These are phyloP conservation scores for Hyles vespertilio DNA, from an alignment of 1,140 invertebrate species.

Conservation along the genomic window DNA sequence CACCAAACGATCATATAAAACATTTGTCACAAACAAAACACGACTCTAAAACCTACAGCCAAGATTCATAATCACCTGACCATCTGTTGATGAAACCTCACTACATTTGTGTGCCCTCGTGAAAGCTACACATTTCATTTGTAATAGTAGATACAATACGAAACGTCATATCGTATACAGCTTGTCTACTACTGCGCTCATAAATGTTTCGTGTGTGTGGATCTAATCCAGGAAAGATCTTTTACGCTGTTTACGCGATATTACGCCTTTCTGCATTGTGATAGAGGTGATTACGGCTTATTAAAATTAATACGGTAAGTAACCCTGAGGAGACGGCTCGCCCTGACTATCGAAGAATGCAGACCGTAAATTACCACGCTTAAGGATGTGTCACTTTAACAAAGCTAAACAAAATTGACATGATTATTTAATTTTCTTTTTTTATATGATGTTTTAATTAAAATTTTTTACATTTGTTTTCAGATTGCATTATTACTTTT, in stretches of 20 bases:
- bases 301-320: conserved; percentile 41
- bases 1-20: conserved; percentile 19
- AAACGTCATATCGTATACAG: conserved; percentile 67
- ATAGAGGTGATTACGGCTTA: conserved; percentile 24
- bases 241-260: conserved; percentile 17
- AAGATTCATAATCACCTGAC: not conserved
- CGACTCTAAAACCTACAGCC: not conserved
- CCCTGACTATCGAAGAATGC: conserved; percentile 70
- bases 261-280: conserved; percentile 17
- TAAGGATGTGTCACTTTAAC: conserved; percentile 58
- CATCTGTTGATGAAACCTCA: conserved; percentile 32
- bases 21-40: not conserved
- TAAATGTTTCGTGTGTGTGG: conserved; percentile 53
- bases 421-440: not conserved
- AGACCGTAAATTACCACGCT: conserved; percentile 71
- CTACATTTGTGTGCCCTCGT: conserved; percentile 62
- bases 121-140: conserved; percentile 75
- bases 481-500: too few species aligned
- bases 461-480: too few species aligned
- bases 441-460: too few species aligned
- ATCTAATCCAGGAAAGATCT: conserved; percentile 24
- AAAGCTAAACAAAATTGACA: not conserved
- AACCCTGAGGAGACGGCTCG: conserved; percentile 51
- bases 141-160: conserved; percentile 68
- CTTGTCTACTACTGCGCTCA: conserved; percentile 58